phyloP scores from a whole-genome alignment of 37 sponge, comb jelly and placozoan species.

The Theonella swinhoei region DNA sequence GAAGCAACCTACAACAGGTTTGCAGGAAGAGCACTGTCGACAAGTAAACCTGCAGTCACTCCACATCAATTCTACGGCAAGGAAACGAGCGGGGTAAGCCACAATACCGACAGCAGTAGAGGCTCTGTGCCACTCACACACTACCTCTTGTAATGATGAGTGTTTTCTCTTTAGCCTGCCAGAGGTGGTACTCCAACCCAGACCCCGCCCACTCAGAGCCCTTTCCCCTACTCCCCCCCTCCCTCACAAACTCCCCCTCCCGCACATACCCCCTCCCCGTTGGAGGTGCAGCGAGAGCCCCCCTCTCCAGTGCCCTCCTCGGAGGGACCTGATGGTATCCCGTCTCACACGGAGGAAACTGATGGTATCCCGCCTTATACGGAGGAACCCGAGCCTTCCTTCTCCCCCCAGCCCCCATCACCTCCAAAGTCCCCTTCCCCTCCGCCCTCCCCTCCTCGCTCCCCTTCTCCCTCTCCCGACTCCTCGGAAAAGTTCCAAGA shows the following conservation, averaged over 20 bases:
- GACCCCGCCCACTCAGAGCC: neutral
- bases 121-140: neutral
- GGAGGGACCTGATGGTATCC: constrained; percentile 14
- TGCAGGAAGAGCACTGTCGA: constrained; percentile 8
- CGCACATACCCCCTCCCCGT: constrained; percentile 26
- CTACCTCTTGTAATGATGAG: neutral
- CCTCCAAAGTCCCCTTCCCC: neutral
- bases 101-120: neutral
- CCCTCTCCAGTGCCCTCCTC: neutral
- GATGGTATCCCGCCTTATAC: constrained; percentile 12
- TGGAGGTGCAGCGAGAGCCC: neutral
- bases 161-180: neutral
- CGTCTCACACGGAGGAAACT: neutral
- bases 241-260: neutral
- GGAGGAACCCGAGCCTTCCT: neutral
- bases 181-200: neutral
- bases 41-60: neutral
- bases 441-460: constrained; percentile 3
- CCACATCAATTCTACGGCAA: too few species aligned
- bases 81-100: too few species aligned
- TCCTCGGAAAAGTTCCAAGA: neutral
- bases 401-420: neutral
- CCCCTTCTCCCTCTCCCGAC: neutral
- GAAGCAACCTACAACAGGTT: constrained; percentile 68
- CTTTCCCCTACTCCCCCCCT: neutral